A percentile compares a stretch with the other conserved stretches of the same genome.
phyloP scores from a whole-genome alignment of 2,888 invertebrate genomes.

The Calliopum simillimum region DNA sequence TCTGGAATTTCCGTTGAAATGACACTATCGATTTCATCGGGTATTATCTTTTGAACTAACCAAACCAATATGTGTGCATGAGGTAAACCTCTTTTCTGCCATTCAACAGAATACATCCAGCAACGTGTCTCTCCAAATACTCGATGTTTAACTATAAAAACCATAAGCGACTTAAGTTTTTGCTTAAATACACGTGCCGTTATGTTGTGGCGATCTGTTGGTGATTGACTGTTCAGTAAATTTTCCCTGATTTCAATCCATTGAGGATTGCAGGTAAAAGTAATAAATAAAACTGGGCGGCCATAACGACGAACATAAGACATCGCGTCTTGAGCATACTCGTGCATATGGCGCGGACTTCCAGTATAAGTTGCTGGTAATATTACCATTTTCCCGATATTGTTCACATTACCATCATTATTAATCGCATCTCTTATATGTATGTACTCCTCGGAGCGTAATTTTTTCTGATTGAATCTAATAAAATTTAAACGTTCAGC shows the following conservation, averaged over 20 bases:
- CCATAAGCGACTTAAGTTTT: constrained; percentile 32
- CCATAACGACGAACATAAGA: constrained; percentile 29
- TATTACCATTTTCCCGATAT: constrained; percentile 17
- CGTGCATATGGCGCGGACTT: constrained; percentile 37
- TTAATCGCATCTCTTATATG: constrained; percentile 32
- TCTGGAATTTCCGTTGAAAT: constrained; percentile 36
- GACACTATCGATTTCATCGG: constrained; percentile 26
- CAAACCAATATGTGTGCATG: constrained; percentile 29
- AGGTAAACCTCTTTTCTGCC: constrained; percentile 29
- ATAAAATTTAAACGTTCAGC: constrained; percentile 51
- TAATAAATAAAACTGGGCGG: constrained; percentile 19
- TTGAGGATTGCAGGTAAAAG: constrained; percentile 29
- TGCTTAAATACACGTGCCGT: constrained; percentile 31
- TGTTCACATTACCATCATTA: constrained; percentile 17
- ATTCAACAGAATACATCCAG: constrained; percentile 52
- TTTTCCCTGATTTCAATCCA: constrained; percentile 26
- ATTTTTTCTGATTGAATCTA: constrained; percentile 22
- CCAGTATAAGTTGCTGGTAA: constrained; percentile 28
- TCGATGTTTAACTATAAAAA: constrained; percentile 32
- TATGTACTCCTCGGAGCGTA: constrained; percentile 32
- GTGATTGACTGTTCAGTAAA: constrained; percentile 20
- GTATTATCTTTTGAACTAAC: constrained; percentile 24
- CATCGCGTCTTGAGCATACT: constrained; percentile 36
- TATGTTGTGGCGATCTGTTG: constrained; percentile 18
- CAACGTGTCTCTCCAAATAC: constrained; percentile 46